Conservation (phyloP, 1,140 invertebrate genomes). For the Heliothis virescens region DNA sequence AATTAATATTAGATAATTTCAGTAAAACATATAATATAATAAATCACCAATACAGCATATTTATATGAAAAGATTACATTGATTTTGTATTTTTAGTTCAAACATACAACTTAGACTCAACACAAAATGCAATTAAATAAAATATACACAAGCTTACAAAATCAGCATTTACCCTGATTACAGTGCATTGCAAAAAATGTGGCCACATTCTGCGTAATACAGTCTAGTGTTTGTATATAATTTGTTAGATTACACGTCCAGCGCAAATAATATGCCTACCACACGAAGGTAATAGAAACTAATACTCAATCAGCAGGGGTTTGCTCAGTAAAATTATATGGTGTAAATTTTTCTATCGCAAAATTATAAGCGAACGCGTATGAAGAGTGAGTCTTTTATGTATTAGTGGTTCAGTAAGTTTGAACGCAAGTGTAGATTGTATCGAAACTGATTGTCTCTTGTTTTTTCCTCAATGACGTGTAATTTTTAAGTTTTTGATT, state of each 20-base stretch:
- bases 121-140: not conserved
- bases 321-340: constrained; percentile 31
- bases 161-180: not conserved
- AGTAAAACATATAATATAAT: too few relatives aligned
- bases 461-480: too few relatives aligned
- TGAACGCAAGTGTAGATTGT: not conserved
- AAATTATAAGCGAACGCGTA: not conserved
- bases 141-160: not conserved
- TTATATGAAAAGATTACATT: too few relatives aligned
- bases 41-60: too few relatives aligned
- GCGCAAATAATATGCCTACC: constrained; percentile 25
- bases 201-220: not conserved
- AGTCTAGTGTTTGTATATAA: constrained; percentile 28
- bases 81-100: too few relatives aligned
- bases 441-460: too few relatives aligned
- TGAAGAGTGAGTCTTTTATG: not conserved
- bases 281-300: constrained; percentile 46
- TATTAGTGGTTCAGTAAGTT: constrained; percentile 3
- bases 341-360: constrained; percentile 2
- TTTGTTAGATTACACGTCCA: constrained; percentile 32
- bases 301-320: constrained; percentile 14
- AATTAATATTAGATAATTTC: too few relatives aligned
- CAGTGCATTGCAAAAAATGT: constrained; percentile 1
- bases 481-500: too few relatives aligned
- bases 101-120: not conserved